phyloP scores from a whole-genome alignment of 2,797 vertebrate genomes.

The Arvicola amphibius region DNA sequence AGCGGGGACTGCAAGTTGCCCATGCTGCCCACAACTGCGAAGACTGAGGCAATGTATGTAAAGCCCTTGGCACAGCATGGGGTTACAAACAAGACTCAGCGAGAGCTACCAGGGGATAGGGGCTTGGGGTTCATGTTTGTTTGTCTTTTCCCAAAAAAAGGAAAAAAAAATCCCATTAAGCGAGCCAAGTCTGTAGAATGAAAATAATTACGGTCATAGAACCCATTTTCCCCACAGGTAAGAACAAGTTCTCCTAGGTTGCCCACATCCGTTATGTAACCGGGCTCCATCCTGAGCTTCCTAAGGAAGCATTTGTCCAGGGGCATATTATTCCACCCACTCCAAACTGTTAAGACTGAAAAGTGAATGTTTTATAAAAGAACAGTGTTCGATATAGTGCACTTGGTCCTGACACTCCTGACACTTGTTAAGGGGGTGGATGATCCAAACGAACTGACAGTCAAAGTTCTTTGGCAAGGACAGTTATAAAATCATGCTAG shows the following conservation, averaged over 20 bases:
- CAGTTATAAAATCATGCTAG: conserved; percentile 55
- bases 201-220: conserved; percentile 42
- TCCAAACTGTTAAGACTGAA: conserved; percentile 6
- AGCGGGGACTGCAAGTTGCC: neutral
- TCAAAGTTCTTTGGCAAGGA: conserved; percentile 25
- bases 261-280: conserved; percentile 48
- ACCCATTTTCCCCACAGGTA: conserved; percentile 47
- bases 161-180: neutral
- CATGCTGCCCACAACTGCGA: neutral
- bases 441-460: conserved; percentile 57
- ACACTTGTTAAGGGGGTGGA: conserved; percentile 57
- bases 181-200: conserved; percentile 41
- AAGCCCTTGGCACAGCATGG: neutral
- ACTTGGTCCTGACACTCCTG: conserved; percentile 57
- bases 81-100: neutral
- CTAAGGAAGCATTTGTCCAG: conserved; percentile 65
- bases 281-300: conserved; percentile 21
- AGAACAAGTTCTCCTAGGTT: conserved; percentile 25
- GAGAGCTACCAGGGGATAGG: neutral
- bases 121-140: neutral
- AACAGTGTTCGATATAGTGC: conserved; percentile 34
- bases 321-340: conserved; percentile 70
- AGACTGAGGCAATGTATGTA: neutral
- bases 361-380: conserved; percentile 51
- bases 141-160: neutral